phyloP scores from a whole-genome alignment of 2,888 invertebrate genomes.

The Apodemia mormo region DNA sequence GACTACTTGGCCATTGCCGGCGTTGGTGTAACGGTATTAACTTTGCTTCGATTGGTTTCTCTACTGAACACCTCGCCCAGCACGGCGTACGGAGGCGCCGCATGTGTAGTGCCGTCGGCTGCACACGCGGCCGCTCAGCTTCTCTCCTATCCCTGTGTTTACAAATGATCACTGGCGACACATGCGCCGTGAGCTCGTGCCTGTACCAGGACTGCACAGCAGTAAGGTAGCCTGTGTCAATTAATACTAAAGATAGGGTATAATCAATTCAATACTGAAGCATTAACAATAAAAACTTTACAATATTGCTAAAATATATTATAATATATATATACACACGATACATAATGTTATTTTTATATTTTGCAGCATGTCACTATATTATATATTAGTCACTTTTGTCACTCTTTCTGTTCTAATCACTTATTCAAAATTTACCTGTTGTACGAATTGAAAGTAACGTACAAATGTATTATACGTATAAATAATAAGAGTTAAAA shows the following conservation, averaged over 20 bases:
- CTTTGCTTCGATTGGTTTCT: conserved; percentile 85
- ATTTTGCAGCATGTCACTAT: too few relatives aligned
- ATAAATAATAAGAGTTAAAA: too few relatives aligned
- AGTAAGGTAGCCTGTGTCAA: conserved; percentile 32
- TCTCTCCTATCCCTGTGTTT: conserved; percentile 80
- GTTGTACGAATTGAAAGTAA: too few relatives aligned
- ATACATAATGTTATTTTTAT: too few relatives aligned
- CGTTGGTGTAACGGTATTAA: conserved; percentile 80
- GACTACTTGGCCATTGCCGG: conserved; percentile 78
- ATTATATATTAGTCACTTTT: too few relatives aligned
- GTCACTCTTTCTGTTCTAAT: too few relatives aligned
- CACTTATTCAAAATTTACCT: too few relatives aligned
- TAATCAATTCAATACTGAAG: conserved; percentile 33
- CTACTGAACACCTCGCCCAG: conserved; percentile 89
- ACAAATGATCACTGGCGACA: conserved; percentile 74
- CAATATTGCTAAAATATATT: too few relatives aligned
- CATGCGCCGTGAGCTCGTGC: conserved; percentile 42
- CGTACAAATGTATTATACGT: too few relatives aligned
- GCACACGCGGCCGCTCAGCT: conserved; percentile 67
- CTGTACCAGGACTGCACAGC: conserved; percentile 26
- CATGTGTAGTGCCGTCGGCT: conserved; percentile 83
- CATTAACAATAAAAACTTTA: conserved; percentile 23
- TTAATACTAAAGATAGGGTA: conserved; percentile 26
- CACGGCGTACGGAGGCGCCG: conserved; percentile 90
- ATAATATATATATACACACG: too few relatives aligned